phyloP scores from a whole-genome alignment of 2,797 vertebrate species.

The Crypturellus tataupa region DNA sequence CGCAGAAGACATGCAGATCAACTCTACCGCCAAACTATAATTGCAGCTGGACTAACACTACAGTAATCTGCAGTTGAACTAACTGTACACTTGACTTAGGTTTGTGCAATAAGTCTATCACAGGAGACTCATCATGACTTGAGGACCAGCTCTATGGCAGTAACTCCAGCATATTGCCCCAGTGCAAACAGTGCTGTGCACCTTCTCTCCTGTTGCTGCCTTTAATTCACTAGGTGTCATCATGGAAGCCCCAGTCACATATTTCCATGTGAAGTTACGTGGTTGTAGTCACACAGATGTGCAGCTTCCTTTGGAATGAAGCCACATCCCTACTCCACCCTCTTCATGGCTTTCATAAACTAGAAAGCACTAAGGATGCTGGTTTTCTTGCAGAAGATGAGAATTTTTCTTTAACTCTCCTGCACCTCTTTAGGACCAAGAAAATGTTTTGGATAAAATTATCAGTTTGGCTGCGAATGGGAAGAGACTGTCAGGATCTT shows the following conservation, averaged over 20 bases:
- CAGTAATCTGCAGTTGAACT: neutral
- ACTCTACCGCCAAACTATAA: neutral
- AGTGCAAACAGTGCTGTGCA: neutral
- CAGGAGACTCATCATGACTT: neutral
- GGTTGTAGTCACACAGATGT: neutral
- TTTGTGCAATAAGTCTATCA: neutral
- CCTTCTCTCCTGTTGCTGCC: neutral
- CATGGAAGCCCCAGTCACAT: neutral
- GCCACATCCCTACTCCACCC: neutral
- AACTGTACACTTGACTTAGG: neutral
- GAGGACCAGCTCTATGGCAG: neutral
- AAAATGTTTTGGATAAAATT: neutral
- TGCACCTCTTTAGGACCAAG: neutral
- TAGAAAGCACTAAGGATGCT: neutral
- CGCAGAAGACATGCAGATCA: neutral
- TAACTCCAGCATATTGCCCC: neutral
- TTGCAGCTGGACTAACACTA: neutral
- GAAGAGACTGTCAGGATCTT: neutral
- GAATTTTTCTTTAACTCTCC: neutral
- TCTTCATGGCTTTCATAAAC: neutral
- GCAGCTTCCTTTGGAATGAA: neutral
- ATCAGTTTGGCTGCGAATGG: neutral
- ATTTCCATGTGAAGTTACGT: neutral
- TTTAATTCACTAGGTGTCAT: neutral
- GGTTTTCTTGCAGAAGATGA: neutral